phyloP scores from a whole-genome alignment of 2,113 vertebrate genomes.

The Bambusicola thoracicus region DNA sequence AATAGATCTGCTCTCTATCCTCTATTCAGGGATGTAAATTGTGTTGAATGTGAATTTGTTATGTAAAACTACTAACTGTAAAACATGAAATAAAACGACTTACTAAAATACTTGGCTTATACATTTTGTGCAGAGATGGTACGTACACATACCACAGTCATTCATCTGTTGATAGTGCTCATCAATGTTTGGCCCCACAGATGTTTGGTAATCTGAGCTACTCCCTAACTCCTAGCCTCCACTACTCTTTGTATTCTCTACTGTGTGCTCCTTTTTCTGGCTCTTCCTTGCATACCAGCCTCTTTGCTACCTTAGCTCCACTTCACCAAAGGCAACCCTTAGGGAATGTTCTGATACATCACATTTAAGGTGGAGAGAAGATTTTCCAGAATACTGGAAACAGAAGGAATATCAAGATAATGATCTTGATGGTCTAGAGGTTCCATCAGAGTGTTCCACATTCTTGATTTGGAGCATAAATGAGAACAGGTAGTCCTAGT shows the following conservation, averaged over 20 bases:
- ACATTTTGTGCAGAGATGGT: not conserved
- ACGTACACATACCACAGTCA: not conserved
- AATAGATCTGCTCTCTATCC: slow-evolving; percentile 9
- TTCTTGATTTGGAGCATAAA: not conserved
- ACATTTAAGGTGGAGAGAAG: not conserved
- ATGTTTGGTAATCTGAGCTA: not conserved
- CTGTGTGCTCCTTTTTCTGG: not conserved
- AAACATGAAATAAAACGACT: slow-evolving; percentile 30
- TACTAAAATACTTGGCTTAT: not conserved
- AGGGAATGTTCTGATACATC: not conserved
- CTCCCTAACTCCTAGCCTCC: not conserved
- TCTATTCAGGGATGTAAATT: slow-evolving; percentile 43
- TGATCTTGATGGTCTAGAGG: not conserved
- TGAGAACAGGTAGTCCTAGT: not conserved
- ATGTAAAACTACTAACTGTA: slow-evolving; percentile 40
- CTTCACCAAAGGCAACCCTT: not conserved
- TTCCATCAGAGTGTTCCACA: not conserved
- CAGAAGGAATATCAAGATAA: not conserved
- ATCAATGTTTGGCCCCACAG: not conserved
- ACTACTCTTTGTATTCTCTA: not conserved
- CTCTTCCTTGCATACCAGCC: not conserved
- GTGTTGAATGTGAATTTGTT: slow-evolving; percentile 32
- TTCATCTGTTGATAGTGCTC: not conserved
- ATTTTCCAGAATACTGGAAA: not conserved
- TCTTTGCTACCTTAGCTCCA: not conserved